Percentiles rank a stretch among this genome's conserved stretches.
phyloP scores from a whole-genome alignment of 2,113 vertebrate species.

The Nothocercus nigrocapillus region DNA sequence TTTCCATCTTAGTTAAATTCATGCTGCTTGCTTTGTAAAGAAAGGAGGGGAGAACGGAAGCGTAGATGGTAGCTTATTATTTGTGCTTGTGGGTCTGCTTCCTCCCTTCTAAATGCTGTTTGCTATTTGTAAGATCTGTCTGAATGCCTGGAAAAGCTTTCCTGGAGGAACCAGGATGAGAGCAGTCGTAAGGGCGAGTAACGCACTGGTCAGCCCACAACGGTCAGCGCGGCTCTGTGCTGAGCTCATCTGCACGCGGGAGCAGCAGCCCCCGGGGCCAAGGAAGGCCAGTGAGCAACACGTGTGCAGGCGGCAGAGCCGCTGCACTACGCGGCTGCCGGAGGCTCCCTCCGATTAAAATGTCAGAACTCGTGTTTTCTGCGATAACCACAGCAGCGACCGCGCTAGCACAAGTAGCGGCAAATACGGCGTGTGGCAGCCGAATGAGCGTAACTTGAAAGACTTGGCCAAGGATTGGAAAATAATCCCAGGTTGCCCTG shows the following conservation, averaged over 20 bases:
- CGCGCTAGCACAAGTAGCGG: background rate
- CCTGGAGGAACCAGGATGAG: background rate
- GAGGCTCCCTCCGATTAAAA: slow-evolving; percentile 41
- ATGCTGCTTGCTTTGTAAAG: background rate
- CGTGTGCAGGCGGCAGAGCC: background rate
- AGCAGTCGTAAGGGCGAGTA: background rate
- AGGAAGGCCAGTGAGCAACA: background rate
- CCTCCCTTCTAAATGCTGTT: background rate
- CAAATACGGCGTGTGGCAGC: background rate
- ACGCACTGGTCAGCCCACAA: background rate
- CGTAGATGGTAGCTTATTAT: background rate
- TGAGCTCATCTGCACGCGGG: background rate
- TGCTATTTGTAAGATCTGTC: background rate
- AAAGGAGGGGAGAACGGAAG: background rate
- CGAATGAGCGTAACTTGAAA: slow-evolving; percentile 43
- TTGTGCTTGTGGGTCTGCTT: background rate
- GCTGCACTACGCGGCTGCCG: background rate
- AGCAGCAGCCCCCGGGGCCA: background rate
- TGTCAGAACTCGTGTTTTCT: slow-evolving; percentile 23
- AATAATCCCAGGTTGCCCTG: slow-evolving; percentile 50
- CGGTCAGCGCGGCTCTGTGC: background rate
- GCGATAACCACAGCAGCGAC: slow-evolving; percentile 42
- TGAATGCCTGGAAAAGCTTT: background rate
- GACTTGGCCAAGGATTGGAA: slow-evolving; percentile 43
- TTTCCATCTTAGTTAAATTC: background rate